Conservation (phyloP, 1,140 invertebrate genomes). For the Scaptomyza hsui region DNA sequence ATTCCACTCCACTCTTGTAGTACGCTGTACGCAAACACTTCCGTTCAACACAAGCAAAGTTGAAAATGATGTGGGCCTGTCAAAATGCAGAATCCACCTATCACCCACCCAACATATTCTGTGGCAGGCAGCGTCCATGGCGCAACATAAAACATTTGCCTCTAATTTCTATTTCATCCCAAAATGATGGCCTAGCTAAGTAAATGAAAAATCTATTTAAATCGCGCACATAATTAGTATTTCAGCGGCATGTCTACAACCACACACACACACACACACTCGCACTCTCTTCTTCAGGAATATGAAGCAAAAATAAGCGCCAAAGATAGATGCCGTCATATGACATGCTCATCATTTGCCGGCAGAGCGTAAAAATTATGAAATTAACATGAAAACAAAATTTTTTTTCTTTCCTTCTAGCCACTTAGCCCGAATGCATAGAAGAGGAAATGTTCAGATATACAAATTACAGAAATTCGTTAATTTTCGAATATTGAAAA, state of each 20-base stretch:
- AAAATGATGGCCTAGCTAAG: constrained; percentile 79
- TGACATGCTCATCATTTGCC: constrained; percentile 77
- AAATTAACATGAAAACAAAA: constrained; percentile 70
- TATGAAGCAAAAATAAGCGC: constrained; percentile 42
- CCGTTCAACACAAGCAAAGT: constrained; percentile 69
- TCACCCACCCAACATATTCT: constrained; percentile 8
- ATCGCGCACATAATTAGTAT: constrained; percentile 83
- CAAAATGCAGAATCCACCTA: constrained; percentile 63
- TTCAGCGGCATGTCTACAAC: constrained; percentile 72
- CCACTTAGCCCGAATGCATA: constrained; percentile 22
- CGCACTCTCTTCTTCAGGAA: not conserved
- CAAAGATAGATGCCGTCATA: constrained; percentile 63
- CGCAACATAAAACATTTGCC: constrained; percentile 82
- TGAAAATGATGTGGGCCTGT: constrained; percentile 75
- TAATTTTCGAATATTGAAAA: constrained; percentile 62
- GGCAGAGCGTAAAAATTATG: constrained; percentile 73
- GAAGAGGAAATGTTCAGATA: constrained; percentile 65
- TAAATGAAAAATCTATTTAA: constrained; percentile 83
- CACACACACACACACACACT: constrained; percentile 18
- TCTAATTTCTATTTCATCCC: constrained; percentile 74
- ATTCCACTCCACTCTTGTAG: constrained; percentile 8
- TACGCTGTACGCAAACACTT: constrained; percentile 52
- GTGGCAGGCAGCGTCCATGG: constrained; percentile 50
- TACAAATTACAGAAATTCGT: constrained; percentile 19
- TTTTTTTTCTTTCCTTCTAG: constrained; percentile 3